Evolutionary conservation across 2,888 invertebrate species (phyloP).

Genomic region (Scaptomyza polygonia): DNA sequence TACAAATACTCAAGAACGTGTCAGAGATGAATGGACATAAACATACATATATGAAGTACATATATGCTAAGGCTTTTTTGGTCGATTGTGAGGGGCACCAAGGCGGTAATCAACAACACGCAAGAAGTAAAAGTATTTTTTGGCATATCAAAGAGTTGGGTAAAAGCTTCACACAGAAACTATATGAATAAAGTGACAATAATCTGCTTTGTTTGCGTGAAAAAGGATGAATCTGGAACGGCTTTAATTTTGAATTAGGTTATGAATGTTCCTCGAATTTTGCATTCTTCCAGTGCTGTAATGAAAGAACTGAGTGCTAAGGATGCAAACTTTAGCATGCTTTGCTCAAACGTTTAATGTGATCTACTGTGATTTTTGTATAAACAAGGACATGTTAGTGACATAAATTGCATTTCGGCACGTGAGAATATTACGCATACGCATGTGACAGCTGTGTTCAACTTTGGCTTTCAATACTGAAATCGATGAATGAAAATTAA

Average conservation of each 20-base stretch:
- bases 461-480: not conserved
- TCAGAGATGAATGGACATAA: constrained; percentile 11
- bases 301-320: not conserved
- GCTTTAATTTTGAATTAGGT: constrained; percentile 41
- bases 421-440: constrained; percentile 42
- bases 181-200: constrained; percentile 38
- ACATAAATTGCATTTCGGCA: constrained; percentile 20
- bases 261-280: constrained; percentile 45
- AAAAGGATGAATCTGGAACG: constrained; percentile 52
- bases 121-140: constrained; percentile 8
- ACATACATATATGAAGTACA: not conserved
- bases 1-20: constrained; percentile 26
- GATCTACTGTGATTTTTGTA: too few relatives aligned
- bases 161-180: constrained; percentile 11
- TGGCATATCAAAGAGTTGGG: constrained; percentile 21
- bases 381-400: not conserved
- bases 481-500: constrained; percentile 10
- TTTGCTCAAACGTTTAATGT: not conserved
- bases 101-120: constrained; percentile 15
- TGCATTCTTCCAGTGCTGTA: constrained; percentile 53
- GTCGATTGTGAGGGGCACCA: not conserved
- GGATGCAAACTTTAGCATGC: constrained; percentile 4
- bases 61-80: not conserved
- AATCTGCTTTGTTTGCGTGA: constrained; percentile 57
- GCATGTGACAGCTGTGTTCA: constrained; percentile 12